Evolutionary conservation across 2,888 invertebrate genomes (phyloP).

Genomic region (Plebejus argus): DNA sequence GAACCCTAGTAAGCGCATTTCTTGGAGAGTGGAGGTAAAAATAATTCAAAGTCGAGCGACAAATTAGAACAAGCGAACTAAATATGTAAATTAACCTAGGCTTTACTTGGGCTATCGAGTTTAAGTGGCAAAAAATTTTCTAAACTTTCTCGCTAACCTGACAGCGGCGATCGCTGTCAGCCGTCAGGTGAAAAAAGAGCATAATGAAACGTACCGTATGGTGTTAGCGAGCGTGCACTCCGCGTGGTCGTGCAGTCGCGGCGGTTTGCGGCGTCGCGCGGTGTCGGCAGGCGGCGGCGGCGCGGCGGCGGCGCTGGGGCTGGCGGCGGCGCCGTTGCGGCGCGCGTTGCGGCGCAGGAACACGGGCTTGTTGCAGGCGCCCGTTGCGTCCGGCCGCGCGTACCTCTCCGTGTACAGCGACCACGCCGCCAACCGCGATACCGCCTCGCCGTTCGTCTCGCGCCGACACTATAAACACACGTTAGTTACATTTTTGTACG

Average conservation of each 20-base stretch:
- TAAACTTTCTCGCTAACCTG: neutral
- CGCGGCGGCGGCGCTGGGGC: conserved; percentile 35
- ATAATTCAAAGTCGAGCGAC: too few relatives aligned
- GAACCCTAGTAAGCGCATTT: too few relatives aligned
- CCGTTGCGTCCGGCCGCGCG: conserved; percentile 47
- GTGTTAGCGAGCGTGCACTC: conserved; percentile 52
- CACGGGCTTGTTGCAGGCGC: conserved; percentile 56
- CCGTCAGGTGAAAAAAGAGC: neutral
- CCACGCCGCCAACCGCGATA: conserved; percentile 58
- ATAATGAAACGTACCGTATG: conserved; percentile 37
- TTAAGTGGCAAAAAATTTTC: too few relatives aligned
- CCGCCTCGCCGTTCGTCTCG: conserved; percentile 49
- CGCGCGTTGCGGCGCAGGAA: conserved; percentile 61
- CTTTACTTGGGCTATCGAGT: too few relatives aligned
- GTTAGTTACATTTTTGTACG: neutral
- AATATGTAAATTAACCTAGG: too few relatives aligned
- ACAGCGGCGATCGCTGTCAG: too few relatives aligned
- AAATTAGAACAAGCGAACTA: too few relatives aligned
- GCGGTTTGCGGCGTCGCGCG: conserved; percentile 56
- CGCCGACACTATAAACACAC: conserved; percentile 46
- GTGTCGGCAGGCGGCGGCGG: conserved; percentile 38
- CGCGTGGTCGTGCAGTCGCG: conserved; percentile 53
- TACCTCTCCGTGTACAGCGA: conserved; percentile 63
- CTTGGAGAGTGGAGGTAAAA: too few relatives aligned
- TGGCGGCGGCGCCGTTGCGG: conserved; percentile 40